These are phyloP conservation scores for Lepidurus arcticus DNA, from an alignment of 1,140 invertebrate genomes.

Conservation along the genomic window DNA sequence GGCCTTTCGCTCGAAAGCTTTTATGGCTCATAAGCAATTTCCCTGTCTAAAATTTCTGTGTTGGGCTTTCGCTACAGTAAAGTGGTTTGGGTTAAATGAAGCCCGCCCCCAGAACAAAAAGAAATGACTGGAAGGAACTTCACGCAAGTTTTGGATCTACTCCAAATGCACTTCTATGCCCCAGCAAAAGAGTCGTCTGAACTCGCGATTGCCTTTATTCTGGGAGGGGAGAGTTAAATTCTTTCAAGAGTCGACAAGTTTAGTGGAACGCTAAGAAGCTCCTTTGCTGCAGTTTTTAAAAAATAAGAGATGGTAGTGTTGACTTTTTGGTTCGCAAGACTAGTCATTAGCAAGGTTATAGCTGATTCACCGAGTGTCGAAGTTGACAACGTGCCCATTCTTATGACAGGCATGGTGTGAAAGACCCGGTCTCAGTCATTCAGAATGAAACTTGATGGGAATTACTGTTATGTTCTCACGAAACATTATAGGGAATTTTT, in stretches of 20 bases:
- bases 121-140: too few relatives aligned
- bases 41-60: not conserved
- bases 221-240: too few relatives aligned
- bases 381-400: conserved; percentile 12
- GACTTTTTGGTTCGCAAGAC: not conserved
- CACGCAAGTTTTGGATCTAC: too few relatives aligned
- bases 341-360: not conserved
- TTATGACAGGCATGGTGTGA: not conserved
- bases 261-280: not conserved
- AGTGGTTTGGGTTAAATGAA: too few relatives aligned
- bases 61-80: not conserved
- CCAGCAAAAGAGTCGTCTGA: too few relatives aligned
- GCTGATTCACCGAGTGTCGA: conserved; percentile 10
- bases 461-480: not conserved
- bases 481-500: not conserved
- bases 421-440: not conserved
- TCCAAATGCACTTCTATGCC: too few relatives aligned
- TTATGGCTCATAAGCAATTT: not conserved
- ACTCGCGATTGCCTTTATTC: too few relatives aligned
- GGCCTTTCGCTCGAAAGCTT: not conserved
- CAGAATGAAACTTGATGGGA: not conserved
- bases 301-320: not conserved
- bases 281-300: not conserved
- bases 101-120: too few relatives aligned
- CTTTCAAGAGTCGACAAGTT: too few relatives aligned